Conservation (phyloP, 1,140 invertebrate genomes). For the Lepidurus packardi region DNA sequence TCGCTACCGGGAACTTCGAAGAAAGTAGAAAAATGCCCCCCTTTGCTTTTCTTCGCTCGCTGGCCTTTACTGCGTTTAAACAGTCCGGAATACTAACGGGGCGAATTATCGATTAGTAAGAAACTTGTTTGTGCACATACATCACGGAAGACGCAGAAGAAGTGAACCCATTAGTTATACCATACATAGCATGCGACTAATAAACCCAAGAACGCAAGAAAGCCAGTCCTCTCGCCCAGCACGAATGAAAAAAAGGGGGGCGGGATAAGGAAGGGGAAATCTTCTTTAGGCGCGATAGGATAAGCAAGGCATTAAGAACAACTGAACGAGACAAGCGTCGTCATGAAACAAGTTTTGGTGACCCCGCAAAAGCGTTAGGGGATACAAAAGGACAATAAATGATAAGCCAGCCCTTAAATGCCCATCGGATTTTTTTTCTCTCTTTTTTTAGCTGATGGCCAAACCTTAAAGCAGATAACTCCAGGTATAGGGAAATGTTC, state of each 20-base stretch:
- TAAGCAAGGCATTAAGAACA: neutral
- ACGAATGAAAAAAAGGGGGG: neutral
- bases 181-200: neutral
- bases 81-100: neutral
- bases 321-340: neutral
- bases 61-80: neutral
- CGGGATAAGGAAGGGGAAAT: neutral
- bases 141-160: neutral
- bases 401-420: constrained; percentile 7
- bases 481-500: too few species aligned
- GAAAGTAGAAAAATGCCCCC: neutral
- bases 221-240: neutral
- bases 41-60: neutral
- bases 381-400: neutral
- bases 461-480: too few species aligned
- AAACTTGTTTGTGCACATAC: neutral
- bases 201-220: neutral
- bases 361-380: neutral
- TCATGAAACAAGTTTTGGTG: neutral
- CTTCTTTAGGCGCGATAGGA: neutral
- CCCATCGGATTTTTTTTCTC: neutral
- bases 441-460: too few species aligned
- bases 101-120: neutral
- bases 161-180: constrained; percentile 1
- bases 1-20: neutral